Evolutionary conservation across 2,113 vertebrate species (phyloP), one percentile per base, ranked within the genome.

Genomic region (Labeo catla): DNA sequence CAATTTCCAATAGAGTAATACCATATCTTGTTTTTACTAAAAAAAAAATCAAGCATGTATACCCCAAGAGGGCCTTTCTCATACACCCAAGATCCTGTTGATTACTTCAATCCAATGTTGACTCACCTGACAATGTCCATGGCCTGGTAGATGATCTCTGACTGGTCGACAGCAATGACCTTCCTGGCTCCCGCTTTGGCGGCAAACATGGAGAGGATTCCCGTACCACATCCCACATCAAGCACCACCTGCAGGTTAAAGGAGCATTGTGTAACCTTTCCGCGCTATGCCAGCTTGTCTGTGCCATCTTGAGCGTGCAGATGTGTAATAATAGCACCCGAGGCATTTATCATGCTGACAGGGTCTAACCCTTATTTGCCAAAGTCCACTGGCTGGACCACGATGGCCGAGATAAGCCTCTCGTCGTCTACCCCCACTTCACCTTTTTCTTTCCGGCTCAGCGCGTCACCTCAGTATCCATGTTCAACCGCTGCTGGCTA

Each of bases 171-270:
- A 43, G 94, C 97, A 66, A 99, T 94, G 70, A 99, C 97, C 72
- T 93, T 95, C 91, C 93, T 98, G 1, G 98, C 98, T 0, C 98
- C 98, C 0, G 96, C 95, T 93, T 92, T 96, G 79, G 97, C 98
- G 3, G 97, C 98, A 90, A 99, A 99, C 98, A 99, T 96, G 39
- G 97, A 98, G 2, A 99, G 95, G 86, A 99, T 99, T 88, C 97
- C 97, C 28, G 97, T 99, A 74, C 98, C 98, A 89, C 98, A 99
- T n/a, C 98, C 98, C 87, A 99, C 97, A 87, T 99, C 98, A 77
- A 99, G 94, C 92, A 99, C 96, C 81, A 99, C 95, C 97, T 99
- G 88, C 63, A 88, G 88, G 57, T 36, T 2, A n/a, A 72, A 36
- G 10, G 6, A 61, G 39, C n/a, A 50, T 54, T 23, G 28, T 6